Evolutionary conservation across 2,797 vertebrate genomes (phyloP).

Genomic region (Hypotaenidia okinawae): DNA sequence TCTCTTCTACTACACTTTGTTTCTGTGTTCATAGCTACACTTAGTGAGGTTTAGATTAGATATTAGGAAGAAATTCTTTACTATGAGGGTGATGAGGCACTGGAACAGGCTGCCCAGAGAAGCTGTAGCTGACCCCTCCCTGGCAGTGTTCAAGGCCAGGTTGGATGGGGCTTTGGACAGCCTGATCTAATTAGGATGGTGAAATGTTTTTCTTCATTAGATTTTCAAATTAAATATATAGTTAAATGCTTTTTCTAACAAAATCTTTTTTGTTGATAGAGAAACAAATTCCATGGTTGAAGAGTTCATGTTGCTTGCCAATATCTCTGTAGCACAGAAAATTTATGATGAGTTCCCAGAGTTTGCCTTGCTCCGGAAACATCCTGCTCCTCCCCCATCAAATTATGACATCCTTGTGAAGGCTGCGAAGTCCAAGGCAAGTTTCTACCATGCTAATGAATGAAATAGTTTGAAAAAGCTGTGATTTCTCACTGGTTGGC

Average conservation of each 20-base stretch:
- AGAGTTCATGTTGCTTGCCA: conserved; percentile 99
- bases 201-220: neutral
- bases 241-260: conserved; percentile 9
- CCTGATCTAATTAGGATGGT: neutral
- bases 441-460: neutral
- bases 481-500: neutral
- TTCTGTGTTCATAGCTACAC: neutral
- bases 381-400: conserved; percentile 94
- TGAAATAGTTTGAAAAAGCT: neutral
- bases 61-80: too few species aligned
- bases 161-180: too few species aligned
- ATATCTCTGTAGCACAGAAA: conserved; percentile 97
- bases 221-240: neutral
- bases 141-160: too few species aligned
- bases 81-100: too few species aligned
- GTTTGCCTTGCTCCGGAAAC: conserved; percentile 93
- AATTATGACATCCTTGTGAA: conserved; percentile 97
- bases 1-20: neutral
- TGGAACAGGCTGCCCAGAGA: too few species aligned
- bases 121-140: too few species aligned
- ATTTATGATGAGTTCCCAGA: conserved; percentile 95
- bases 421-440: conserved; percentile 90
- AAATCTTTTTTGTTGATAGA: conserved; percentile 75
- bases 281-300: conserved; percentile 99
- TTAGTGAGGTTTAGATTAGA: neutral